These are phyloP conservation scores for Rambutsinella grinnellia DNA, from an alignment of 2,888 invertebrate genomes.

Conservation along the genomic window DNA sequence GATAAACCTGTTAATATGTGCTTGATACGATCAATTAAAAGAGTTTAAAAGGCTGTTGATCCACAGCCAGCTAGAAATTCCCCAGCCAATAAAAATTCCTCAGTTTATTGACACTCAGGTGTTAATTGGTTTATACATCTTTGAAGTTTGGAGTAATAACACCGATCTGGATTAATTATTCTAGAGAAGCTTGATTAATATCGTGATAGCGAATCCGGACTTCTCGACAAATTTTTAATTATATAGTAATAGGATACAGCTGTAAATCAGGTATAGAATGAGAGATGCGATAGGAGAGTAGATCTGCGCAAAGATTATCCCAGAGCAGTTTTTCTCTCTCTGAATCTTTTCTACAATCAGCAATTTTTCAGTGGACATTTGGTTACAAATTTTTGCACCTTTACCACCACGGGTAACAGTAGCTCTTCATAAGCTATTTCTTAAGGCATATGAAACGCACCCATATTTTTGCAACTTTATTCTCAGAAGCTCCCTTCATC, in stretches of 20 bases:
- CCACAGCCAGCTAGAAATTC: neutral
- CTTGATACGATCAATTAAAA: neutral
- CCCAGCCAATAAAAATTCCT: slow-evolving; percentile 38
- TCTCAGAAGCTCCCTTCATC: neutral
- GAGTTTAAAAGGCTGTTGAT: neutral
- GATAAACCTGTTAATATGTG: too few species aligned
- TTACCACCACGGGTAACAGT: too few species aligned
- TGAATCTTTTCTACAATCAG: slow-evolving; percentile 7
- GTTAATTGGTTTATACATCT: slow-evolving; percentile 39
- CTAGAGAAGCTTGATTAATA: neutral
- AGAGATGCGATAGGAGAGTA: neutral
- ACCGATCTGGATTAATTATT: neutral
- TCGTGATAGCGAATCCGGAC: neutral
- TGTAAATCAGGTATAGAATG: slow-evolving; percentile 30
- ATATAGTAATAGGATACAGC: slow-evolving; percentile 42
- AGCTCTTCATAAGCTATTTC: too few species aligned
- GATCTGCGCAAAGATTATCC: neutral
- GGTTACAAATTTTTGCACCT: too few species aligned
- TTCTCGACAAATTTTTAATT: neutral
- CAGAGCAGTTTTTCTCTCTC: neutral
- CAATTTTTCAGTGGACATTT: too few species aligned
- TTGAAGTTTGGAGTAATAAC: slow-evolving; percentile 6
- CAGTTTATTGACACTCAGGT: slow-evolving; percentile 15
- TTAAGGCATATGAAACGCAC: too few species aligned
- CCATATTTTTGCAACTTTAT: neutral